Percentiles rank a stretch among this genome's conserved stretches.
These are phyloP conservation scores for Melanotaenia boesemani DNA, from an alignment of 2,797 vertebrate genomes.

Conservation along the genomic window DNA sequence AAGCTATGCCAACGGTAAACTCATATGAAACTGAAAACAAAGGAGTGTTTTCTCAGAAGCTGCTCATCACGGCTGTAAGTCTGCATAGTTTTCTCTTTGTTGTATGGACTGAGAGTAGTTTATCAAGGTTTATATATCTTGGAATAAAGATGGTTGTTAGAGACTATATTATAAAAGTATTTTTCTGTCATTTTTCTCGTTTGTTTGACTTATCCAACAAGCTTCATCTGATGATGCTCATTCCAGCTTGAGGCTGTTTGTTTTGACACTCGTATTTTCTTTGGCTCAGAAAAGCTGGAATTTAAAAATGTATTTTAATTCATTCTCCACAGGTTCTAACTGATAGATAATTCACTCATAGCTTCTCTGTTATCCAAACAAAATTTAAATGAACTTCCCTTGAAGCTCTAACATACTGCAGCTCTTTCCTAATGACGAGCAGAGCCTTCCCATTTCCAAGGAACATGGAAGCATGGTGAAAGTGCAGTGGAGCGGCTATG, in stretches of 20 bases:
- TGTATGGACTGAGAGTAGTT: neutral
- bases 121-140: neutral
- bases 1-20: conserved; percentile 6
- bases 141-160: neutral
- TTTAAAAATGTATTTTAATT: too few relatives aligned
- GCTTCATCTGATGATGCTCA: neutral
- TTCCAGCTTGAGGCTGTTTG: conserved; percentile 17
- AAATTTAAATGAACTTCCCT: too few relatives aligned
- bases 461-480: too few relatives aligned
- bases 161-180: neutral
- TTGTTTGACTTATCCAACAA: neutral
- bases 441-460: too few relatives aligned
- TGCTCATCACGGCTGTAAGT: conserved; percentile 47
- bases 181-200: neutral
- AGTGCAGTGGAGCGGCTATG: too few relatives aligned
- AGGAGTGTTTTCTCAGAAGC: conserved; percentile 32
- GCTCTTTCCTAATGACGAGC: too few relatives aligned
- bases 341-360: too few relatives aligned
- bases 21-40: conserved; percentile 32
- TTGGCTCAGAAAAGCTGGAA: too few relatives aligned
- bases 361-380: too few relatives aligned
- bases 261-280: neutral
- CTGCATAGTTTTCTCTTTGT: conserved; percentile 10
- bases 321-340: too few relatives aligned
- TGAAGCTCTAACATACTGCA: too few relatives aligned